phyloP scores from a whole-genome alignment of 2,797 vertebrate species.

The Pseudochromis fuscus region DNA sequence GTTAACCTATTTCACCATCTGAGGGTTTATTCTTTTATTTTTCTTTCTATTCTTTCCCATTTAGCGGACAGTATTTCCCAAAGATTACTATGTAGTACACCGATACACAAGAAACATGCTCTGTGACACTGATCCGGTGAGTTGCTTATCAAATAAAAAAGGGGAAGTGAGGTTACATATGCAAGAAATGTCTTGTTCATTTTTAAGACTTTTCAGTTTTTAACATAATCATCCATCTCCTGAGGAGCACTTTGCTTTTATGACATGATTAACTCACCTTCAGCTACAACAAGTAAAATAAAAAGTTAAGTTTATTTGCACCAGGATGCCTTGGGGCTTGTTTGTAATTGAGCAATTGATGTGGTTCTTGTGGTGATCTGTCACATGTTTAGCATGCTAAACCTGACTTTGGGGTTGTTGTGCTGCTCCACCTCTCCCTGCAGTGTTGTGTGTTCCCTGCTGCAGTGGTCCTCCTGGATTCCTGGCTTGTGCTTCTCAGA shows the following conservation, averaged over 20 bases:
- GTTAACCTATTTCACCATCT: not conserved
- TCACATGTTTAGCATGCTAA: constrained; percentile 28
- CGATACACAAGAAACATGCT: constrained; percentile 80
- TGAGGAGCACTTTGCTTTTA: too few species aligned
- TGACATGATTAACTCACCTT: too few species aligned
- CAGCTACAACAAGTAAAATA: too few species aligned
- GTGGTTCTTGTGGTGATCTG: constrained; percentile 42
- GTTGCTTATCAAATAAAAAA: constrained; percentile 45
- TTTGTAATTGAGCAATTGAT: constrained; percentile 16
- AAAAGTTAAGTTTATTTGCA: too few species aligned
- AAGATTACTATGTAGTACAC: constrained; percentile 83
- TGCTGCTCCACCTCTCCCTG: constrained; percentile 24
- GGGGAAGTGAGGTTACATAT: constrained; percentile 12
- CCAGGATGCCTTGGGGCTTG: not conserved
- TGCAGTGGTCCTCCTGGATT: constrained; percentile 80
- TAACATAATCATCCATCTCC: too few species aligned
- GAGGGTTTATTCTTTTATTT: constrained; percentile 11
- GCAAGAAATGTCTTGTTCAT: too few species aligned
- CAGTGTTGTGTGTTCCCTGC: constrained; percentile 86
- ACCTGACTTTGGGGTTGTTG: constrained; percentile 23
- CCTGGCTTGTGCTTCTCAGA: constrained; percentile 80
- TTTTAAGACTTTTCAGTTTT: too few species aligned
- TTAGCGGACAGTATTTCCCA: constrained; percentile 85
- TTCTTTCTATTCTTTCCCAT: constrained; percentile 15
- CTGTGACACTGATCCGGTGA: constrained; percentile 83